Percentiles rank a stretch among this genome's conserved stretches.
These are phyloP conservation scores for Phyllotreta cruciferae DNA, from an alignment of 2,888 invertebrate species.

Conservation along the genomic window DNA sequence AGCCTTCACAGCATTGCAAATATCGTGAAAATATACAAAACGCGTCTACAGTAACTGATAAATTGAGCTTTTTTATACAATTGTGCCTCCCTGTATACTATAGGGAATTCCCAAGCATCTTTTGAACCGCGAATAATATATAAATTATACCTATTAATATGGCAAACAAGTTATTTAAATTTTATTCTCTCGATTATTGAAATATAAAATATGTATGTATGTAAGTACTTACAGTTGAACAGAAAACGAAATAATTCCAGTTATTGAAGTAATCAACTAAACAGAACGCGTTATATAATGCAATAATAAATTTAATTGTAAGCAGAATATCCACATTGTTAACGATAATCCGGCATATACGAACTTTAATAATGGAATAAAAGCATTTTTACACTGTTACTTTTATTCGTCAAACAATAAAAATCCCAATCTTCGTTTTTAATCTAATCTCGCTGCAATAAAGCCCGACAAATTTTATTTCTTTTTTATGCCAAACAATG, in stretches of 20 bases:
- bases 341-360: constrained; percentile 11
- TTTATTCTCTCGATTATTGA: not conserved
- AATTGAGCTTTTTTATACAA: too few species aligned
- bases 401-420: not conserved
- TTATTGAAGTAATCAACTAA: constrained; percentile 9
- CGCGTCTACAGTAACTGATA: too few species aligned
- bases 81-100: too few species aligned
- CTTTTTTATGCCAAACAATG: too few species aligned
- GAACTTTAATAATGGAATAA: constrained; percentile 10
- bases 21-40: too few species aligned
- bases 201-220: not conserved
- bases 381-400: constrained; percentile 2
- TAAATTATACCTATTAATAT: too few species aligned
- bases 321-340: constrained; percentile 5
- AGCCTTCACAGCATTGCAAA: too few species aligned
- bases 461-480: too few species aligned
- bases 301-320: constrained; percentile 1
- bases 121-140: too few species aligned
- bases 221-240: not conserved
- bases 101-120: too few species aligned
- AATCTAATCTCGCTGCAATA: too few species aligned
- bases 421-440: not conserved
- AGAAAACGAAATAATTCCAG: constrained; percentile 2
- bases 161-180: constrained; percentile 4
- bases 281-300: constrained; percentile 2